Evolutionary conservation across 1,140 invertebrate genomes (phyloP), one percentile per base, ranked within the genome.

Genomic region (Probaryconus sp.): DNA sequence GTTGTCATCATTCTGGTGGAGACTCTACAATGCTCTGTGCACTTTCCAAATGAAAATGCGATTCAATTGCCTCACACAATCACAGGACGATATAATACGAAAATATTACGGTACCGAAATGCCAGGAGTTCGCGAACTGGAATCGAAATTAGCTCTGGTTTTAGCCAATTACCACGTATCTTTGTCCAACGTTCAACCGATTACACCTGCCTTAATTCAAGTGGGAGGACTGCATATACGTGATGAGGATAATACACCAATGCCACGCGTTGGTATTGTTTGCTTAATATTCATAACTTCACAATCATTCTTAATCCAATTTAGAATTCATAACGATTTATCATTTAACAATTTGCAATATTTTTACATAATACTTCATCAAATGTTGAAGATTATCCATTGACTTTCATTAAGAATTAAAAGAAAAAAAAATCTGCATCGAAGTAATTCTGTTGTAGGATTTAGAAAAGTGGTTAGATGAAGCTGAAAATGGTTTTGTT

Each of bases 161-260:
- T 64, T 92, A 45, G 88, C 90, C 0, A 92, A 92, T 76, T 90
- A 90, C 10, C 91, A 92, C 79, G 85, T 88, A 7, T 87, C 89
- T 2, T 88, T 89, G 3, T 86, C 89, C 21, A 79, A 76, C 26
- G 35, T 85, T 18, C 76, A 79, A 18, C 83, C 83, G 1, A 65
- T 77, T 3, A 58, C 79, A 18, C 81, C 83, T 3, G 80, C 80
- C 17, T 82, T 92, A 58, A 81, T 92, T 0, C 90, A 92, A 82
- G 89, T 92, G 5, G 91, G 90, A 5, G 91, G 91, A 1, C 18
- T 89, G 2, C 89, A 90, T 72, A 83, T 90, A 38, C 84, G 83
- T 80, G 43, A 48, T 1, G 71, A 74, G 31, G 38, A 68, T 16
- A 53, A 51, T 2, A 24, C 35, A 11, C 2, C 68, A 6, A 37